These are phyloP conservation scores for Coccyzus lansbergi DNA, from an alignment of 2,797 vertebrate species.

Conservation along the genomic window DNA sequence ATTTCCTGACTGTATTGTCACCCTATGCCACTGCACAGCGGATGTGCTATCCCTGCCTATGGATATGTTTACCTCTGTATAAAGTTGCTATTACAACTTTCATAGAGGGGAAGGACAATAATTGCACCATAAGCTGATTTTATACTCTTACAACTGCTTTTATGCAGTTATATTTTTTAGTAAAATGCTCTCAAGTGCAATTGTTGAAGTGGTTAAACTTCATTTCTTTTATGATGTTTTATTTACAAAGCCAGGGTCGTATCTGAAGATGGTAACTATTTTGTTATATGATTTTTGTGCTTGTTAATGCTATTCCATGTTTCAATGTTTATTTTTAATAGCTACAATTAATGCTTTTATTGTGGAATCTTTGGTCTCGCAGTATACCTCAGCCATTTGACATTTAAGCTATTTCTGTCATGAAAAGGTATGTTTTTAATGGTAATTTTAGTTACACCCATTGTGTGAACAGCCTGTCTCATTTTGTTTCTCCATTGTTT, in stretches of 20 bases:
- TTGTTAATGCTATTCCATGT: not conserved
- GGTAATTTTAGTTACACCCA: not conserved
- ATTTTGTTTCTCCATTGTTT: not conserved
- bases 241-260: not conserved
- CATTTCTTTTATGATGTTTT: not conserved
- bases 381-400: not conserved
- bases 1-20: not conserved
- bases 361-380: not conserved
- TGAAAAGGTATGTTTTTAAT: not conserved
- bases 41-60: not conserved
- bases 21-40: not conserved
- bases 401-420: conserved; percentile 15
- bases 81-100: not conserved
- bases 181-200: not conserved
- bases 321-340: not conserved
- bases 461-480: not conserved
- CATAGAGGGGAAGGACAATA: not conserved
- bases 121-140: not conserved
- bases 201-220: not conserved
- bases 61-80: not conserved
- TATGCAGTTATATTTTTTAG: not conserved
- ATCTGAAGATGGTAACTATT: not conserved
- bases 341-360: not conserved
- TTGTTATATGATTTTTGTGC: not conserved
- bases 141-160: not conserved